Evolutionary conservation across 2,797 vertebrate species (phyloP).

Genomic region (Notamacropus eugenii): DNA sequence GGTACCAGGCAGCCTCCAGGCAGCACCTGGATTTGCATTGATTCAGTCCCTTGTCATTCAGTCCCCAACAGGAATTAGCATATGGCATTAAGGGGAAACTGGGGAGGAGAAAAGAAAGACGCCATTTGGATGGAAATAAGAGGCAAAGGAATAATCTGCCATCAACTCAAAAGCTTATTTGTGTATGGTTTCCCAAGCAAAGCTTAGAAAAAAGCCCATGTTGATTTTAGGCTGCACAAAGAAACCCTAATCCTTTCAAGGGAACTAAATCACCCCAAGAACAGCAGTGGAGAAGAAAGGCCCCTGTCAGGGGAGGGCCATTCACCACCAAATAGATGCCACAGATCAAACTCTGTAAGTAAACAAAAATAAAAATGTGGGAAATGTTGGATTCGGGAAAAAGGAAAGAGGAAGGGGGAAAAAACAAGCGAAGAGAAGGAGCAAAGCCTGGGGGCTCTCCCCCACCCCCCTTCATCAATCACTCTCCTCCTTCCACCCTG

Average conservation of each 20-base stretch:
- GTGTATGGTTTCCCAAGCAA: slow-evolving; percentile 95
- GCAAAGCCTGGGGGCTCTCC: slow-evolving; percentile 63
- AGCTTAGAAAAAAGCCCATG: slow-evolving; percentile 90
- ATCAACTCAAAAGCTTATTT: slow-evolving; percentile 93
- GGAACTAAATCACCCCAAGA: slow-evolving; percentile 93
- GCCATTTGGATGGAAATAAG: slow-evolving; percentile 96
- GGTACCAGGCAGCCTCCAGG: slow-evolving; percentile 85
- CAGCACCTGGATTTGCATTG: slow-evolving; percentile 91
- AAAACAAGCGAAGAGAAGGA: slow-evolving; percentile 56
- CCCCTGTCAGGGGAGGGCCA: slow-evolving; percentile 91
- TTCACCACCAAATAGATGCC: slow-evolving; percentile 91
- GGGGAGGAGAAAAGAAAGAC: slow-evolving; percentile 87
- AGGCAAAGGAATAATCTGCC: slow-evolving; percentile 92
- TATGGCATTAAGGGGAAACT: slow-evolving; percentile 90
- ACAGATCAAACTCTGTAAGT: slow-evolving; percentile 92
- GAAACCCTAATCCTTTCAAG: slow-evolving; percentile 96
- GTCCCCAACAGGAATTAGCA: slow-evolving; percentile 91
- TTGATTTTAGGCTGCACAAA: slow-evolving; percentile 98
- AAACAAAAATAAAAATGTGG: slow-evolving; percentile 95
- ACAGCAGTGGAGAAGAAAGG: slow-evolving; percentile 92
- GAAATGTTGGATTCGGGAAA: slow-evolving; percentile 84
- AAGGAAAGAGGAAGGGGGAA: neutral
- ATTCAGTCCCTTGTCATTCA: slow-evolving; percentile 87
- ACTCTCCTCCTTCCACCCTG: slow-evolving; percentile 74
- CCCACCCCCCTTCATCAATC: slow-evolving; percentile 82